A percentile compares a stretch with the other conserved stretches of the same genome.
These are phyloP conservation scores for Perizoma affinitatum DNA, from an alignment of 2,888 invertebrate species.

Conservation along the genomic window DNA sequence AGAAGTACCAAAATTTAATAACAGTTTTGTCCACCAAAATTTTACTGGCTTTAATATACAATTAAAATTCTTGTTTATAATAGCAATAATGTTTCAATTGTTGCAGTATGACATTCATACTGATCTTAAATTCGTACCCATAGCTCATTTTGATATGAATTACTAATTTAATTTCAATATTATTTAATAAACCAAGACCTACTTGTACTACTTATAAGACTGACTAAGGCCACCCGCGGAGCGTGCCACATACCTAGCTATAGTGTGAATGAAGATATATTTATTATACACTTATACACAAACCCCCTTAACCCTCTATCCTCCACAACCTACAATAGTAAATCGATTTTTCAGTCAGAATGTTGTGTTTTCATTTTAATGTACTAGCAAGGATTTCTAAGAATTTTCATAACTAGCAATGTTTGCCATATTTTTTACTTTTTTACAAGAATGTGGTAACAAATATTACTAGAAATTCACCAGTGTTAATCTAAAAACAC, in stretches of 20 bases:
- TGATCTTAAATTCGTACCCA: not conserved
- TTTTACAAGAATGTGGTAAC: too few species aligned
- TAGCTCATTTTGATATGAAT: not conserved
- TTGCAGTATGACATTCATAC: too few species aligned
- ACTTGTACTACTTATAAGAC: conserved; percentile 62
- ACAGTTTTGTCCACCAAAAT: too few species aligned
- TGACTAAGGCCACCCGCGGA: conserved; percentile 66
- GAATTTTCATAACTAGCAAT: not conserved
- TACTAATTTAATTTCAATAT: not conserved
- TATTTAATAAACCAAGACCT: conserved; percentile 21
- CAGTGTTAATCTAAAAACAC: conserved; percentile 42
- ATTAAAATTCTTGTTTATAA: too few species aligned
- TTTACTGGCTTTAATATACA: too few species aligned
- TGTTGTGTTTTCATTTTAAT: conserved; percentile 53
- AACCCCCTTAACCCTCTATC: conserved; percentile 57
- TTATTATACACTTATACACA: conserved; percentile 71
- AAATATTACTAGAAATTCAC: not conserved
- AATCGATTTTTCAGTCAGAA: conserved; percentile 52
- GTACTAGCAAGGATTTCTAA: conserved; percentile 10
- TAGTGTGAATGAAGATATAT: conserved; percentile 67
- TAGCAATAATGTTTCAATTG: not conserved
- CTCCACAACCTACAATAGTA: conserved; percentile 81
- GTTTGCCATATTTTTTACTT: too few species aligned
- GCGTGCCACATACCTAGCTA: conserved; percentile 63
- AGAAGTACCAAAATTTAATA: too few species aligned